Evolutionary conservation across 2,113 vertebrate genomes (phyloP), one percentile per base, ranked within the genome.

Genomic region (Alligator mississippiensis): DNA sequence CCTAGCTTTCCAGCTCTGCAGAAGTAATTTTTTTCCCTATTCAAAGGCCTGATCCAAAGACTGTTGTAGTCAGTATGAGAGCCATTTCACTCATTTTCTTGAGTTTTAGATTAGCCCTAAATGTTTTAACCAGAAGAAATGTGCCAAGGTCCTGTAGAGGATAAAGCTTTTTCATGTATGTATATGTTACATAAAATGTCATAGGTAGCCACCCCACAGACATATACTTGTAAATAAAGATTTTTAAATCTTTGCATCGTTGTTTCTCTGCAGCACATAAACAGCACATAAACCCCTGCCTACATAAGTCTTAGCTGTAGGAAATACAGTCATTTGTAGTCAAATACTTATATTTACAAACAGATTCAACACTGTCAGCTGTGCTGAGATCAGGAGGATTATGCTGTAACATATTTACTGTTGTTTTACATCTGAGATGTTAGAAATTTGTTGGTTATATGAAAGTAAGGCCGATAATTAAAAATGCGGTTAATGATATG

Each of bases 1-100:
- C 97, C 97, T 97, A 95, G 95, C 96, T 97, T 97, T 98, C 96
- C 97, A 97, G 93, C 97, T 98, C 98, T 98, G 97, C 97, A 97
- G 97, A 98, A 98, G 96, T 97, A 79, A 97, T 97, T 97, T 97
- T 83, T 96, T 95, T 87, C 91, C 92, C 78, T 83, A 57, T 94
- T 93, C 97, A 91, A 85, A 80, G 80, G 93, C 93, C 95, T 94
- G 92, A 95, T 96, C 95, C 91, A 93, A 96, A 96, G 86, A 87
- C 84, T 86, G 93, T 95, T 96, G 94, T 97, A 97, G 84, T 94
- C 78, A 77, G 47, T 47, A 78, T 95, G 95, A 94, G 93, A 96
- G 96, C 85, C 62, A 82, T 94, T 96, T 95, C 94, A 95, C 80
- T 75, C 83, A 27, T 90, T 93, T 95, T 82, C 85, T 81, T 89